Conservation (phyloP, 2,888 invertebrate species). For the Microplitis deprimator region DNA sequence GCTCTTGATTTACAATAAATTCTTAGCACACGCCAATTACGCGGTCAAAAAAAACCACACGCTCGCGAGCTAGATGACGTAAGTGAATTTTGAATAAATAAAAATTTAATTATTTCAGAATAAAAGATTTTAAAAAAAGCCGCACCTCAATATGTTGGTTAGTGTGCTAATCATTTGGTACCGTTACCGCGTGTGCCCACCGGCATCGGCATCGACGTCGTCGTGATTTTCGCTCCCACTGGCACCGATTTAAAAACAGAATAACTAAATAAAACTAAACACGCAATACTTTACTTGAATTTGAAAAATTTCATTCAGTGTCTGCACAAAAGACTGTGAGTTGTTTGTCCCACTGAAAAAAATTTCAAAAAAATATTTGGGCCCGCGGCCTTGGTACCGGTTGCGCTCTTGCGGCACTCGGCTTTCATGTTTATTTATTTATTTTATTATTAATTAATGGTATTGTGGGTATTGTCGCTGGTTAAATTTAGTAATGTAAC, state of each 20-base stretch:
- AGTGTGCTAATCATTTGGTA: constrained; percentile 57
- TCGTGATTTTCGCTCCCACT: not conserved
- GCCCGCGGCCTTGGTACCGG: no score
- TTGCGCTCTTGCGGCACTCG: no score
- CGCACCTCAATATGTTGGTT: constrained; percentile 53
- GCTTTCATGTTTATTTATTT: no score
- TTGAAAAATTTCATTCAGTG: not conserved
- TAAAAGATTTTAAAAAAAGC: constrained; percentile 5
- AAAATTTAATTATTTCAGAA: not conserved
- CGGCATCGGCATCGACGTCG: constrained; percentile 6
- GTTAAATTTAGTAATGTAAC: constrained; percentile 36
- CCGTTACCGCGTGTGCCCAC: constrained; percentile 47
- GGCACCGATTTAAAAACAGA: not conserved
- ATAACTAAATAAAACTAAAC: constrained; percentile 17
- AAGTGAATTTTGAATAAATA: no score
- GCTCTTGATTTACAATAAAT: constrained; percentile 41
- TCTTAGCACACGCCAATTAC: not conserved
- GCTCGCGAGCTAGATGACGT: no score
- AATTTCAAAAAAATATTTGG: no score
- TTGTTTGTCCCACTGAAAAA: no score
- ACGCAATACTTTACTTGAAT: not conserved
- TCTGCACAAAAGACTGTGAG: no score
- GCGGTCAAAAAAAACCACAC: not conserved
- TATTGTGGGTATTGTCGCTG: not conserved
- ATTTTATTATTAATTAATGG: no score